Evolutionary conservation across 2,113 vertebrate species (phyloP).

Genomic region (Carassius gibelio): DNA sequence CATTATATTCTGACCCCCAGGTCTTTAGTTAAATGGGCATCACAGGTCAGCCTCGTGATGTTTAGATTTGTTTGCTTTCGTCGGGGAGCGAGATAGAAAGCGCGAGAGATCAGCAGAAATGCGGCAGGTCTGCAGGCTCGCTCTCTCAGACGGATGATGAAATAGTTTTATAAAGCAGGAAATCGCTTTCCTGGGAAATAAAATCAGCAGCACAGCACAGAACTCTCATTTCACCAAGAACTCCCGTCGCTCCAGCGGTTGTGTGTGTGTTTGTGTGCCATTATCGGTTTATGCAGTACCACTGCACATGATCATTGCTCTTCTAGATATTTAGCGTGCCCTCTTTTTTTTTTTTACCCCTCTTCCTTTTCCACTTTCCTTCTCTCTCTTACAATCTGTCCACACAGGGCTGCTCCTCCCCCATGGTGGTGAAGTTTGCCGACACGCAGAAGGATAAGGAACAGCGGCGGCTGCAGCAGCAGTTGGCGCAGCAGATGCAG

Average conservation of each 20-base stretch:
- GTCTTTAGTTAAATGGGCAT: conserved; percentile 31
- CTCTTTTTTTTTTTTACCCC: neutral
- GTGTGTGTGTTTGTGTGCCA: conserved; percentile 40
- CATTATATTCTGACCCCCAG: conserved; percentile 40
- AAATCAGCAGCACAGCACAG: conserved; percentile 52
- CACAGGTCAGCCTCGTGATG: conserved; percentile 38
- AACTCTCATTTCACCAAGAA: conserved; percentile 31
- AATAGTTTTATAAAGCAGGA: conserved; percentile 79
- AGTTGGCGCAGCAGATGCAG: conserved; percentile 99
- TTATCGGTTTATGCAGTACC: conserved; percentile 26
- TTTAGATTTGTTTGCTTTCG: conserved; percentile 40
- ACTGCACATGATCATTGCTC: conserved; percentile 14
- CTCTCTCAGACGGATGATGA: conserved; percentile 70
- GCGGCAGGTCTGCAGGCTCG: conserved; percentile 39
- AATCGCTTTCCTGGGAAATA: conserved; percentile 75
- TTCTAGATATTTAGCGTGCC: conserved; percentile 25
- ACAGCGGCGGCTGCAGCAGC: conserved; percentile 97
- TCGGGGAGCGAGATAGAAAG: neutral
- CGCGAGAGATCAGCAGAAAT: conserved; percentile 49
- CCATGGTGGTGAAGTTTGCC: conserved; percentile 99
- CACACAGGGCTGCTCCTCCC: conserved; percentile 94
- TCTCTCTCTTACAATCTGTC: neutral
- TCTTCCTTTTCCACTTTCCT: neutral
- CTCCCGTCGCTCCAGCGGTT: conserved; percentile 48
- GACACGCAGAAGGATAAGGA: conserved; percentile 99